Base-by-base conservation (phyloP, 2,113 vertebrate genomes). In the Numenius arquata region DNA sequence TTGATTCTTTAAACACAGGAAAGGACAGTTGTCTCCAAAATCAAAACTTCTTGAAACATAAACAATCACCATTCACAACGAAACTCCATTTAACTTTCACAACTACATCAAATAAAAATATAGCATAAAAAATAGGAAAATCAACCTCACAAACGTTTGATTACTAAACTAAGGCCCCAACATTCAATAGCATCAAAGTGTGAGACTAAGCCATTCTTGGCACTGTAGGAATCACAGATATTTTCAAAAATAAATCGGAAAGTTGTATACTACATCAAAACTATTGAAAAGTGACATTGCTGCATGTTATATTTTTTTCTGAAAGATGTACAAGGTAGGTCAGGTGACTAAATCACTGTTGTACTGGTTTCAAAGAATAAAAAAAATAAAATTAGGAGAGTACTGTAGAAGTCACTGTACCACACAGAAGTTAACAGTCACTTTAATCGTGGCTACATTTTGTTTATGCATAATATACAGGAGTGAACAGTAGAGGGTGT, bases 401-500 rank as follows among this genome's bases (percentile, higher is more conserved):
- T n/a, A 45, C 1, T 50, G 5, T 53, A 52, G 45, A 66, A 73
- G 75, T n/a, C 9, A 1, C 45, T 62, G 25, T 25, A 20, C 10
- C 32, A 55, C 45, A 12, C 29, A 12, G 17, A 45, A 89, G 19
- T 58, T 34, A 16, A 27, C 11, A 53, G 36, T 41, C 38, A 25
- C 27, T 65, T 71, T 25, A 63, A 45, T 36, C 0, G 0, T 47
- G 52, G 43, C 65, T 81, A 5, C 8, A 2, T 84, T 85, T 80
- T 66, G 6, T 47, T 89, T 36, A 17, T 47, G 47, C 23, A 83
- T 70, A 43, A 50, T 63, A 74, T 67, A 15, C 72, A 48, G 55
- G 21, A 96, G 21, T 81, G 96, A 94, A 96, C 93, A 96, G 95
- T 25, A 96, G 96, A 94, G 90, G 96, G 95, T 93, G 96, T 90